Percentiles rank a stretch among this genome's conserved stretches.
Conservation (phyloP, 2,888 invertebrate species). For the Coleophora deauratella region DNA sequence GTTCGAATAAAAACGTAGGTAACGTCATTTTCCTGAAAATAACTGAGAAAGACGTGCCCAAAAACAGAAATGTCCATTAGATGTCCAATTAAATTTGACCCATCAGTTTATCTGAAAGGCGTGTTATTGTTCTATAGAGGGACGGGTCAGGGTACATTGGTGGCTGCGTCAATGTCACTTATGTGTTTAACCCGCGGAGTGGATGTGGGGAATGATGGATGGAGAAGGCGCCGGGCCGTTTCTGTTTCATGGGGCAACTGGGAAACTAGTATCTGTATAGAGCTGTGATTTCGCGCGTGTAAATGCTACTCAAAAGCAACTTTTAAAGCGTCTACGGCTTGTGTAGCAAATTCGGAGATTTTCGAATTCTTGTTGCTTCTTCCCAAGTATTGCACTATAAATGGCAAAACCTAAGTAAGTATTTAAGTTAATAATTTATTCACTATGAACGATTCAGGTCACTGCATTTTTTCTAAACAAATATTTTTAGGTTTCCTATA, state of each 20-base stretch:
- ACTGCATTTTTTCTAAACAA: no score
- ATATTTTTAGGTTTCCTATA: no score
- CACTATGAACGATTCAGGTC: no score
- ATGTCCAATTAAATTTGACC: conserved; percentile 39
- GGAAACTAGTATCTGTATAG: conserved; percentile 25
- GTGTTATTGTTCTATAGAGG: conserved; percentile 22
- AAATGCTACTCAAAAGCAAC: conserved; percentile 1
- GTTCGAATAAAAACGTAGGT: conserved; percentile 47
- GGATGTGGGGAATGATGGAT: conserved; percentile 73
- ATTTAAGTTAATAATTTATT: no score
- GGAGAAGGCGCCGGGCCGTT: conserved; percentile 52
- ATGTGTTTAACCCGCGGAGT: conserved; percentile 72
- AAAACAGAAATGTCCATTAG: conserved; percentile 41
- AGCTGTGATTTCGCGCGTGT: conserved; percentile 40
- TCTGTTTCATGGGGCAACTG: conserved; percentile 42
- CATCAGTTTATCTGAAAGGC: conserved; percentile 21
- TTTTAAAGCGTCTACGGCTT: no score
- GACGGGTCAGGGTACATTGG: conserved; percentile 40
- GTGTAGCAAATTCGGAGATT: no score
- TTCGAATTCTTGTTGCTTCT: no score
- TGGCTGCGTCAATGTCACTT: conserved; percentile 70
- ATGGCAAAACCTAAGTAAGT: no score
- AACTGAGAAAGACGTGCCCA: conserved; percentile 50
- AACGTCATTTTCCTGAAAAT: conserved; percentile 58
- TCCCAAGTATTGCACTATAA: no score